These are phyloP conservation scores for Montipora capricornis DNA, from an alignment of 64 coral and sea anemone genomes.

Conservation along the genomic window DNA sequence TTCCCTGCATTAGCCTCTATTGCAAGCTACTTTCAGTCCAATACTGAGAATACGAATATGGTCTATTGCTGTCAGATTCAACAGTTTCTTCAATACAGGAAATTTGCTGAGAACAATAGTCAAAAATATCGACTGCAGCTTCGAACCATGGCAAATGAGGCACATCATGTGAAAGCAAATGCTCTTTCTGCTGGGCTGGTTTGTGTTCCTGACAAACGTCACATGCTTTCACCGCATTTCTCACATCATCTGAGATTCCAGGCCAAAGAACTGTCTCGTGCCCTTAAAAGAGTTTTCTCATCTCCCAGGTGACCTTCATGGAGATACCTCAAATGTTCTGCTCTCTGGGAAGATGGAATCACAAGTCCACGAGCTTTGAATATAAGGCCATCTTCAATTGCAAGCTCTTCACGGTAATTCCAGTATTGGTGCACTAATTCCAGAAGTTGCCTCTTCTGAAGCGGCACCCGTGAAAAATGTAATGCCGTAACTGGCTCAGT, in stretches of 20 bases:
- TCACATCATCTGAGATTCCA: conserved; percentile 34
- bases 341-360: background rate
- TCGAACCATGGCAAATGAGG: conserved; percentile 31
- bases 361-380: conserved; percentile 15
- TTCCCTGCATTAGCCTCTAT: no score
- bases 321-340: conserved; percentile 6
- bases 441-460: background rate
- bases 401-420: background rate
- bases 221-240: background rate
- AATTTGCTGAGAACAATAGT: conserved; percentile 62
- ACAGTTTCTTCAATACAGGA: conserved; percentile 40
- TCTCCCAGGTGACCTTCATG: conserved; percentile 13
- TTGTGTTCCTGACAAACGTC: conserved; percentile 1
- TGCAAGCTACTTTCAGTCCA: no score
- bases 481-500: background rate
- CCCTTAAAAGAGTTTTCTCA: conserved; percentile 40
- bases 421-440: background rate
- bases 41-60: no score
- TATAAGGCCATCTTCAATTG: conserved; percentile 13
- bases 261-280: conserved; percentile 50
- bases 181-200: conserved; percentile 22
- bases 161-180: background rate
- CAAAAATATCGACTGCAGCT: conserved; percentile 33
- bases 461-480: background rate
- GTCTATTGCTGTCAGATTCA: background rate